These are phyloP conservation scores for Dryococelus australis DNA, from an alignment of 2,888 invertebrate genomes.

Conservation along the genomic window DNA sequence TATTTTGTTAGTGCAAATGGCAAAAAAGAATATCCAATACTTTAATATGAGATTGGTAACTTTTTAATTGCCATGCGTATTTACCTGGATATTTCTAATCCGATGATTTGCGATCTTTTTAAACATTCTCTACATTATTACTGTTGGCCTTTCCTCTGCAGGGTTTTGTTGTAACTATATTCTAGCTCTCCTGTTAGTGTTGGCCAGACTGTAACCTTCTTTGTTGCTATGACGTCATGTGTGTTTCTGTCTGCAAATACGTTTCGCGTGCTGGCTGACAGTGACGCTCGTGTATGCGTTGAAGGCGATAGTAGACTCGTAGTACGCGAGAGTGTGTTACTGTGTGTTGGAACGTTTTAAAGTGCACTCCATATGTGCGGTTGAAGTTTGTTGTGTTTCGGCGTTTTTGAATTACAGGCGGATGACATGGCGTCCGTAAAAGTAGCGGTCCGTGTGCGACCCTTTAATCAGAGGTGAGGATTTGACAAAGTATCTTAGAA, in stretches of 20 bases:
- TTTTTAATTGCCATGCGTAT: too few relatives aligned
- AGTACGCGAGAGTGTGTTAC: not conserved
- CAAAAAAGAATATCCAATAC: too few relatives aligned
- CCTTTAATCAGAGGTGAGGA: conserved; percentile 83
- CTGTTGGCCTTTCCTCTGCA: too few relatives aligned
- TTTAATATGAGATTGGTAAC: too few relatives aligned
- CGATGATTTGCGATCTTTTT: too few relatives aligned
- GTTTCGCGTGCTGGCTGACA: not conserved
- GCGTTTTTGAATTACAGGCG: not conserved
- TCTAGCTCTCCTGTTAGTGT: not conserved
- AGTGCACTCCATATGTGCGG: not conserved
- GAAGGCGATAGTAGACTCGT: not conserved
- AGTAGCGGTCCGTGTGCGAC: conserved; percentile 90
- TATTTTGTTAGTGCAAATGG: too few relatives aligned
- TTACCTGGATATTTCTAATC: too few relatives aligned
- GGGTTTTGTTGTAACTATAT: not conserved
- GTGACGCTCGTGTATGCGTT: not conserved
- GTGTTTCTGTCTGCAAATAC: not conserved
- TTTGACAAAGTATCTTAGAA: not conserved
- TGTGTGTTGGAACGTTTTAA: not conserved
- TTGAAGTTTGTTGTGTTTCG: not conserved
- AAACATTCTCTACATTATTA: too few relatives aligned
- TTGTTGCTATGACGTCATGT: not conserved
- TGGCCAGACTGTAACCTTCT: not conserved
- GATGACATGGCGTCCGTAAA: conserved; percentile 84